Evolutionary conservation across 2,113 vertebrate species (phyloP), one percentile per base, ranked within the genome.

Genomic region (Neodon shergylaensis): DNA sequence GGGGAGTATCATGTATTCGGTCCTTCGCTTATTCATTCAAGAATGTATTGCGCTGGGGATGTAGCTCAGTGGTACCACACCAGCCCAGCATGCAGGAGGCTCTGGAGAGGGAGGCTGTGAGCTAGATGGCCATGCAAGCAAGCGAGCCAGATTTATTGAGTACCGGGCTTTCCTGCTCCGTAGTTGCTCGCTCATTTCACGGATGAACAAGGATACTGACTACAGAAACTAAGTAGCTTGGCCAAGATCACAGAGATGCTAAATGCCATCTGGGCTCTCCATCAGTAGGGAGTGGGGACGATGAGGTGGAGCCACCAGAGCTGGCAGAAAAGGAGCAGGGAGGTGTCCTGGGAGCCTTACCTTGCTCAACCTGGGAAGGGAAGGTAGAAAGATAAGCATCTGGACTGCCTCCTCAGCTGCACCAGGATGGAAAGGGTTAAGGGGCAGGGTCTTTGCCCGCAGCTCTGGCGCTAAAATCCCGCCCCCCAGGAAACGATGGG

Each of bases 371-470:
- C 65, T 76, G 88, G 52, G 82, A 0, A 0, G 58, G 68, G 61
- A 47, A 86, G 61, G 33, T 39, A 68, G 49, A 65, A 65, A 79
- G 74, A 78, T 47, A 36, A 63, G 86, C 10, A 0, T 36, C 65
- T 24, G 77, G 72, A 49, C 68, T 42, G 44, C 68, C 66, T 42
- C 28, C 21, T 28, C 0, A 0, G 0, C 65, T 12, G 14, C 1
- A 2, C 10, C 7, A 3, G 73, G 14, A 42, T 42, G 58, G 47
- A 52, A 79, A 73, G 44, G 0, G 36, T 90, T 86, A 21, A 13
- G 6, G 26, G 52, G 73, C 26, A 83, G 89, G 93, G 83, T 79
- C 74, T 96, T 95, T 94, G 97, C 94, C 95, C 97, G 66, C 2
- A 2, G 22, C 36, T 66, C 9, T 72, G 65, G 94, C 93, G 90